Evolutionary conservation across 1,140 invertebrate genomes (phyloP), one percentile per base, ranked within the genome.

Genomic region (Choristoneura fumiferana): DNA sequence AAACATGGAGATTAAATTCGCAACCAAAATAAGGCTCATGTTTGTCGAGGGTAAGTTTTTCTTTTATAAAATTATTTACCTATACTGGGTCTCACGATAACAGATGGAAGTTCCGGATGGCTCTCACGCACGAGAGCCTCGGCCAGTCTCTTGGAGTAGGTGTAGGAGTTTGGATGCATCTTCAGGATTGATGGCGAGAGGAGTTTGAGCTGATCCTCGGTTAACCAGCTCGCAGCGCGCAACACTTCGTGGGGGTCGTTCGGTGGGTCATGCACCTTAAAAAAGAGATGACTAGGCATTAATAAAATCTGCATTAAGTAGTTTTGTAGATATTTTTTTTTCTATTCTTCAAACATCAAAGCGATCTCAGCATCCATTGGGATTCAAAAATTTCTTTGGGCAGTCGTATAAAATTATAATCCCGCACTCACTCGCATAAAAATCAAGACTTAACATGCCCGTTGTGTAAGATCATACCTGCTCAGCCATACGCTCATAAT

Each of bases 161-260:
- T 95, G 71, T 95, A 95, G 2, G 93, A 94, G 71, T 95, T 95
- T 0, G 94, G 94, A 86, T 95, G 94, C 0, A 92, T 92, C 40
- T 91, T 84, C 38, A 93, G 85, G 12, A 95, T 81, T 69, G 91
- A 91, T 0, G 93, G 92, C 1, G 94, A 93, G 8, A 95, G 90
- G 4, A 90, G 80, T 43, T 94, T 91, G 8, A 96, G 72, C 8
- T 92, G 91, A 8, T 93, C 90, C 1, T 94, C 91, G 34, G 94
- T 91, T 74, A 96, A 90, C 94, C 94, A 96, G 62, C 92, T 80
- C 0, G 93, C 91, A 10, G 94, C 78, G 40, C 91, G 90, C 58
- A 95, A 93, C 1, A 96, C 86, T 39, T 95, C 93, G 22, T 94
- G 79, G 0, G 94, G 94, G 69, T 94, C 89, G 12, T 92, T 90